Conservation (phyloP, 2,888 invertebrate species). For the Pogonocherus hispidulus region DNA sequence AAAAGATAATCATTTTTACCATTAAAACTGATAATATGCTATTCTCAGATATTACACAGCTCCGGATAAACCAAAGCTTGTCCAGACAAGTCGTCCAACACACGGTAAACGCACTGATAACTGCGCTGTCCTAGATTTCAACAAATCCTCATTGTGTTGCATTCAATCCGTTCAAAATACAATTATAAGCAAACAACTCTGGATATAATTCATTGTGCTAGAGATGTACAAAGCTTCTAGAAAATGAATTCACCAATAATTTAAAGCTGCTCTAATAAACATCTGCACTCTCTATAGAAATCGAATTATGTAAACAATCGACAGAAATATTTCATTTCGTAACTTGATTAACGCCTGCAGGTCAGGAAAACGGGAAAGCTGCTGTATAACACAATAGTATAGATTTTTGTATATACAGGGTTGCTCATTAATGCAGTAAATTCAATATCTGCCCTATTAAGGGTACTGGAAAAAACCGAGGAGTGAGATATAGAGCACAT, state of each 20-base stretch:
- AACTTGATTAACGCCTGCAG: no score
- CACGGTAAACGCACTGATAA: conserved; percentile 33
- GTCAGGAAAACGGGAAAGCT: no score
- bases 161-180: conserved; percentile 22
- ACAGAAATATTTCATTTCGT: no score
- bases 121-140: conserved; percentile 36
- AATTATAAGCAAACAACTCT: conserved; percentile 20
- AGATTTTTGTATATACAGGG: no score
- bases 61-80: conserved; percentile 13
- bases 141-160: conserved; percentile 17
- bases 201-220: conserved; percentile 17
- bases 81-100: conserved; percentile 15
- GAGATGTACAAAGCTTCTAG: not conserved
- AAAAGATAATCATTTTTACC: not conserved
- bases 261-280: conserved; percentile 1
- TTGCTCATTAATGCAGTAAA: no score
- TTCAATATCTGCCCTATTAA: no score
- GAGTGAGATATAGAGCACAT: not conserved
- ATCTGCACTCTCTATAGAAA: no score
- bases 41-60: conserved; percentile 8
- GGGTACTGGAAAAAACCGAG: conserved; percentile 12
- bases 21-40: conserved; percentile 1
- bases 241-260: not conserved
- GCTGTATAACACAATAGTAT: no score
- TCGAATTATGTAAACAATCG: no score